Conservation (phyloP, 1,140 invertebrate species). For the Plodia interpunctella region DNA sequence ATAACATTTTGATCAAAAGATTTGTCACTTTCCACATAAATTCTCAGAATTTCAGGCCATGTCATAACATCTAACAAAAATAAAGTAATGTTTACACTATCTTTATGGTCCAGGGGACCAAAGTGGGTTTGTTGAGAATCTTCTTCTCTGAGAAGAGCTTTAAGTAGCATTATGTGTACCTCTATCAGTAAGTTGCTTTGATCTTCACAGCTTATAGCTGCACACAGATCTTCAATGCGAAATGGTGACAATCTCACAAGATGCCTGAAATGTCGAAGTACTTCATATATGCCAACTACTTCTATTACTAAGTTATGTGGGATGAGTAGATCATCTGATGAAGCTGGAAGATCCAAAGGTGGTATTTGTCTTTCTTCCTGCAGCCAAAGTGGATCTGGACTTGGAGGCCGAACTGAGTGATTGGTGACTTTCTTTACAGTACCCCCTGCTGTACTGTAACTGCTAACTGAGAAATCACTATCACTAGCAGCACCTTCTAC, state of each 20-base stretch:
- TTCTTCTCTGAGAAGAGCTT: constrained; percentile 94
- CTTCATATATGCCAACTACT: constrained; percentile 93
- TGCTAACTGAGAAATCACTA: constrained; percentile 89
- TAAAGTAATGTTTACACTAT: constrained; percentile 94
- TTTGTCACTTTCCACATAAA: constrained; percentile 93
- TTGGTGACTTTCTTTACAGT: constrained; percentile 75
- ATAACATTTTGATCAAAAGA: constrained; percentile 85
- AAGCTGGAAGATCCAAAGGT: constrained; percentile 86
- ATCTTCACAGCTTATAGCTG: constrained; percentile 93
- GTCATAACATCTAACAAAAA: constrained; percentile 96
- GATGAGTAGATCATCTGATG: constrained; percentile 93
- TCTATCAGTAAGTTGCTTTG: constrained; percentile 93
- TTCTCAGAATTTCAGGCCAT: constrained; percentile 93
- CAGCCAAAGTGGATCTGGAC: constrained; percentile 92
- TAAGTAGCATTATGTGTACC: constrained; percentile 94
- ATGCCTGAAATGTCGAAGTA: constrained; percentile 92
- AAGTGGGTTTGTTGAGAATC: constrained; percentile 96
- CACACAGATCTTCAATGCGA: constrained; percentile 97
- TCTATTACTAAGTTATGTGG: constrained; percentile 87
- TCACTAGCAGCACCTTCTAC: constrained; percentile 85
- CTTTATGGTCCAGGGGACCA: constrained; percentile 96
- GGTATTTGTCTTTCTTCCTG: constrained; percentile 88
- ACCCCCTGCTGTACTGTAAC: constrained; percentile 83
- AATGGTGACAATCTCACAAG: constrained; percentile 95
- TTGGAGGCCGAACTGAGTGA: constrained; percentile 81